Evolutionary conservation across 2,797 vertebrate species (phyloP).

Genomic region (Peromyscus attwateri): DNA sequence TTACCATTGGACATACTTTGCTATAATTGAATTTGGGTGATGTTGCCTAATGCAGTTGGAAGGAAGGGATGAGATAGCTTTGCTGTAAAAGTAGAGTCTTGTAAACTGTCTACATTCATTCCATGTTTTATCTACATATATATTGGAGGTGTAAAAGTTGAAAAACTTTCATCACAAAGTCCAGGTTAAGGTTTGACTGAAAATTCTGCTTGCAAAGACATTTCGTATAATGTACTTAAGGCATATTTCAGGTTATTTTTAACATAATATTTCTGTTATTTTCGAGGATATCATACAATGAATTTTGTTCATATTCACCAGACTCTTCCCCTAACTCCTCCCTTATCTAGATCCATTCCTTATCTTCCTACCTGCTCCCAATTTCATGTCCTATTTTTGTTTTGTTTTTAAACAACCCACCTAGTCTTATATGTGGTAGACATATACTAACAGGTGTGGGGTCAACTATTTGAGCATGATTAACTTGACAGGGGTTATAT

Average conservation of each 20-base stretch:
- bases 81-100: neutral
- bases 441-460: neutral
- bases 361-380: neutral
- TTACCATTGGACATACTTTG: neutral
- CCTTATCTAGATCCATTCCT: neutral
- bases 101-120: neutral
- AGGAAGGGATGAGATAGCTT: neutral
- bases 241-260: neutral
- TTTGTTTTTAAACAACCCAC: neutral
- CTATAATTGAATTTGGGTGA: neutral
- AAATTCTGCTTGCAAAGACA: neutral
- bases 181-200: neutral
- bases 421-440: neutral
- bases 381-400: neutral
- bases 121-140: neutral
- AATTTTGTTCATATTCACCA: neutral
- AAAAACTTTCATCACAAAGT: neutral
- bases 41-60: neutral
- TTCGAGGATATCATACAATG: neutral
- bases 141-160: neutral
- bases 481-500: neutral
- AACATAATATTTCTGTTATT: neutral
- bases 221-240: neutral
- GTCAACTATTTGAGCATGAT: neutral
- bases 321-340: neutral